Evolutionary conservation across 2,113 vertebrate genomes (phyloP).

Genomic region (Aspidoscelis tigris): DNA sequence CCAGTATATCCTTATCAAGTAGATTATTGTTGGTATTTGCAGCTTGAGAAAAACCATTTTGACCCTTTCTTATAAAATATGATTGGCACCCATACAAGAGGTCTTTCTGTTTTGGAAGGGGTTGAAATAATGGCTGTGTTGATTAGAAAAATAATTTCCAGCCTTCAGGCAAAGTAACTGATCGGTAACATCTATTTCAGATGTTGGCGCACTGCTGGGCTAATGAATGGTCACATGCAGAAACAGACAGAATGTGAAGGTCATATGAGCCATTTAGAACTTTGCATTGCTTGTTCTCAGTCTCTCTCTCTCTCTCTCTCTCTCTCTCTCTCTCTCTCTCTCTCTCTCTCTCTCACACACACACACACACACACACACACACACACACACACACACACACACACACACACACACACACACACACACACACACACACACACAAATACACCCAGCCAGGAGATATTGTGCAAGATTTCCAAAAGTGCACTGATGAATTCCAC

Average conservation of each 20-base stretch:
- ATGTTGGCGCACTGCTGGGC: background rate
- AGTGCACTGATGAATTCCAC: slow-evolving; percentile 1
- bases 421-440: no score
- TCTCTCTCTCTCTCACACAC: no score
- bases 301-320: no score
- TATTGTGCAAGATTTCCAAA: slow-evolving; percentile 4
- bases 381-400: no score
- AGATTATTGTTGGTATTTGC: background rate
- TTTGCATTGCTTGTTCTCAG: background rate
- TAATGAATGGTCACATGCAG: slow-evolving; percentile 6
- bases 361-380: no score
- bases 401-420: no score
- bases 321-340: no score
- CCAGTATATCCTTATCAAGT: background rate
- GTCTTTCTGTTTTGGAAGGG: slow-evolving; percentile 15
- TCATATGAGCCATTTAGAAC: background rate
- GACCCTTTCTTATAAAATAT: background rate
- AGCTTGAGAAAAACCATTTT: background rate
- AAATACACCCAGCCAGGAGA: background rate
- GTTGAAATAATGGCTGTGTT: background rate
- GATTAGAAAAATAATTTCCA: slow-evolving; percentile 20
- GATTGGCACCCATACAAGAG: background rate
- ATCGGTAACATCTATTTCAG: slow-evolving; percentile 3
- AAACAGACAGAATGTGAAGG: background rate
- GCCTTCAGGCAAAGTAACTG: slow-evolving; percentile 4